Conservation (phyloP, 2,888 invertebrate genomes). For the Pocota personata region DNA sequence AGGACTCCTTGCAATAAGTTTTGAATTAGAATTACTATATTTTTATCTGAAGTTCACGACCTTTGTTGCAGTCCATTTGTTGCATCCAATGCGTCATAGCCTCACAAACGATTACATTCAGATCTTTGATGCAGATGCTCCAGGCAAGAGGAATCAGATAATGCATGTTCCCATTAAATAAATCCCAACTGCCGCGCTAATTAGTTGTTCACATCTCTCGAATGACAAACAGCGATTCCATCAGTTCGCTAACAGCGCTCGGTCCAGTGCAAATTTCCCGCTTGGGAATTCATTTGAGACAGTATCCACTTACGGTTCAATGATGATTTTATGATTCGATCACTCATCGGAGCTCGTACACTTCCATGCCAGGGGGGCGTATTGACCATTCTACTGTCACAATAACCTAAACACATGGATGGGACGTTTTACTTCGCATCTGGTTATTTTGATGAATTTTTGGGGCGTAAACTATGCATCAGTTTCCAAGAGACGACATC, state of each 20-base stretch:
- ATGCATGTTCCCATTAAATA: slow-evolving; percentile 46
- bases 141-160: not conserved
- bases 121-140: slow-evolving; percentile 41
- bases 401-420: slow-evolving; percentile 52
- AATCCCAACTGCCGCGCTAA: slow-evolving; percentile 23
- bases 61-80: slow-evolving; percentile 53
- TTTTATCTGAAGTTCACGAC: slow-evolving; percentile 70
- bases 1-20: not conserved
- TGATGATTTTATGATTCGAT: slow-evolving; percentile 63
- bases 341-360: slow-evolving; percentile 49
- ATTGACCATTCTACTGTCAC: slow-evolving; percentile 57
- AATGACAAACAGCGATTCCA: too few species aligned
- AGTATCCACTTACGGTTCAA: slow-evolving; percentile 30
- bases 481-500: slow-evolving; percentile 8
- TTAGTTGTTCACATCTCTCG: slow-evolving; percentile 33
- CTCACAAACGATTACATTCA: slow-evolving; percentile 52
- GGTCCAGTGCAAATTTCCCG: slow-evolving; percentile 65
- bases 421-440: slow-evolving; percentile 29
- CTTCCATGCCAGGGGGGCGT: slow-evolving; percentile 48
- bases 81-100: slow-evolving; percentile 35
- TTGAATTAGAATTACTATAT: slow-evolving; percentile 24
- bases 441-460: slow-evolving; percentile 65
- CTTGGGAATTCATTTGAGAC: slow-evolving; percentile 61
- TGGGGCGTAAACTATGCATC: slow-evolving; percentile 66
- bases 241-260: not conserved